These are phyloP conservation scores for Melopsittacus undulatus DNA, from an alignment of 2,797 vertebrate genomes.

Conservation along the genomic window DNA sequence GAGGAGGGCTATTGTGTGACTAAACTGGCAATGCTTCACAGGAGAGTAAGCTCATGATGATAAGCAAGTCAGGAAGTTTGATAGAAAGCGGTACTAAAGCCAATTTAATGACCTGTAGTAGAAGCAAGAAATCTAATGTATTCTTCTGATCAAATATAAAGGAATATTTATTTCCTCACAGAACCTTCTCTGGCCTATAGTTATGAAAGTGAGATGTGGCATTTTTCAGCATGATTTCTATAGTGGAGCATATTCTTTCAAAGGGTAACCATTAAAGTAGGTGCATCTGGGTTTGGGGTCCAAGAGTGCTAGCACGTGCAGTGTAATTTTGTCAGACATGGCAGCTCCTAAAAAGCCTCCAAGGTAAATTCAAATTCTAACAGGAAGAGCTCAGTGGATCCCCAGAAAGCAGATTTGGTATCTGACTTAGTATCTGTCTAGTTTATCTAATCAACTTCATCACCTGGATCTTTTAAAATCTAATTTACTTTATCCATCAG, in stretches of 20 bases:
- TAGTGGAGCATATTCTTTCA: background rate
- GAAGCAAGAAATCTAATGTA: background rate
- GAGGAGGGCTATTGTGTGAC: background rate
- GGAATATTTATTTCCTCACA: slow-evolving; percentile 3
- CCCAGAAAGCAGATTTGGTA: background rate
- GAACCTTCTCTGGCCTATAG: background rate
- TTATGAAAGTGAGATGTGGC: background rate
- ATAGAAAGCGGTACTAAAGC: background rate
- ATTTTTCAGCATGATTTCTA: background rate
- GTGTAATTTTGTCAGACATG: background rate
- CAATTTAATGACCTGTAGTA: background rate
- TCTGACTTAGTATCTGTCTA: background rate
- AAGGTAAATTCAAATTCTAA: background rate
- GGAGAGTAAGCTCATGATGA: background rate
- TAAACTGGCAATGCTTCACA: background rate
- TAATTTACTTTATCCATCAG: background rate
- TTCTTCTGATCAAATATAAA: background rate
- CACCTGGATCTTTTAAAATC: background rate
- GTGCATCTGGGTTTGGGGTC: background rate
- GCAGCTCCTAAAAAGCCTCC: background rate
- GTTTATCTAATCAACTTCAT: slow-evolving; percentile 25
- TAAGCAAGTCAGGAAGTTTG: background rate
- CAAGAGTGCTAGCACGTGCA: background rate
- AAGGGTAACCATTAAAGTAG: background rate
- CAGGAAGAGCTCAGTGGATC: background rate